A percentile compares a stretch with the other conserved stretches of the same genome.
Evolutionary conservation across 2,113 vertebrate genomes (phyloP).

Genomic region (Sylvia atricapilla): DNA sequence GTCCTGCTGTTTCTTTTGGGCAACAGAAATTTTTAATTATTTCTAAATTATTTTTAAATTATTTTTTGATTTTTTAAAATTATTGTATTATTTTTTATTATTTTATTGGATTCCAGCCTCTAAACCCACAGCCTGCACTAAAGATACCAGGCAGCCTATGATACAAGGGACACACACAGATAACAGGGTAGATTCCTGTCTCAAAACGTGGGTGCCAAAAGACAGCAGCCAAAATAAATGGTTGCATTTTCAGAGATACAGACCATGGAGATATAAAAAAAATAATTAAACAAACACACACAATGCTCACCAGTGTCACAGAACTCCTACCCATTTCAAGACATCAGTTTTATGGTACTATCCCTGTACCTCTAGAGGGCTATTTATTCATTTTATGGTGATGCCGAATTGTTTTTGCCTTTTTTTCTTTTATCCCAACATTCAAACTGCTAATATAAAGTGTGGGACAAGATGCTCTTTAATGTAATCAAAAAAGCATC

Average conservation of each 20-base stretch:
- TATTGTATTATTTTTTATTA: neutral
- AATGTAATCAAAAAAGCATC: neutral
- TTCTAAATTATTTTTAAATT: no score
- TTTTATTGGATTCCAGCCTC: neutral
- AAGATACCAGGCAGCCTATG: neutral
- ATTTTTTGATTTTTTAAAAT: neutral
- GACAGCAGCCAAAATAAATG: neutral
- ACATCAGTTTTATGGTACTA: neutral
- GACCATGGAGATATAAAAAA: neutral
- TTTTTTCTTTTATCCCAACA: neutral
- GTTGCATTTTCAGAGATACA: neutral
- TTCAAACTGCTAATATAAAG: neutral
- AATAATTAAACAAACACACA: neutral
- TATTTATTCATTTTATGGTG: neutral
- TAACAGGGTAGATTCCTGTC: neutral
- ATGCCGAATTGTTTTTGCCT: neutral
- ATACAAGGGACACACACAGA: fast-evolving
- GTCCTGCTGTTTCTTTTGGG: neutral
- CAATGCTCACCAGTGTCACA: neutral
- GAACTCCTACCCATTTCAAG: neutral
- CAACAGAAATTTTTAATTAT: neutral
- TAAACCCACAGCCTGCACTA: neutral
- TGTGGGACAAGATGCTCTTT: neutral
- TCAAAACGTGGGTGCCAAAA: neutral
- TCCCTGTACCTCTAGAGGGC: neutral